Percentiles rank a stretch among this genome's conserved stretches.
Evolutionary conservation across 2,113 vertebrate genomes (phyloP).

Genomic region (Aegithalos caudatus): DNA sequence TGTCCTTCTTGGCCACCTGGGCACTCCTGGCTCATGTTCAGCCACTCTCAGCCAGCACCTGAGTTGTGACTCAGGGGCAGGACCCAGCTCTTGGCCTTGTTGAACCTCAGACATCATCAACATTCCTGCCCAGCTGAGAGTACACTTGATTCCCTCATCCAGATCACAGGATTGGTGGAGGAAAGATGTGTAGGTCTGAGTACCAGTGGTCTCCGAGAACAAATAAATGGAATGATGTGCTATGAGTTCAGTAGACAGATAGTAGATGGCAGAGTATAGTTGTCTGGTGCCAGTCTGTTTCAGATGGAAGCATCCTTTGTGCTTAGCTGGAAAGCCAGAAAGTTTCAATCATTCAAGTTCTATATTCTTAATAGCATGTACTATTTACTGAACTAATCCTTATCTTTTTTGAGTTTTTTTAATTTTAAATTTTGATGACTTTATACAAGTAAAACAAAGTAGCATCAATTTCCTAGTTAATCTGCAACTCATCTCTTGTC

Average conservation of each 20-base stretch:
- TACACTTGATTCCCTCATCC: neutral
- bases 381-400: neutral
- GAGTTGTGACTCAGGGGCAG: neutral
- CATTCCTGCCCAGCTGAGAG: neutral
- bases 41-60: neutral
- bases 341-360: neutral
- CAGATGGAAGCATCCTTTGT: neutral
- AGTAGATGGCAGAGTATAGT: neutral
- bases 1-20: neutral
- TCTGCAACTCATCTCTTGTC: neutral
- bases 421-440: neutral
- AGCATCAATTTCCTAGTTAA: neutral
- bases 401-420: neutral
- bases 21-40: neutral
- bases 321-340: neutral
- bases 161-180: neutral
- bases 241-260: neutral
- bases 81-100: neutral
- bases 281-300: neutral
- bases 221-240: neutral
- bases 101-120: neutral
- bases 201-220: neutral
- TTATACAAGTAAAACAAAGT: neutral
- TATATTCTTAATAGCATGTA: accelerated
- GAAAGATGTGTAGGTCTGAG: neutral